phyloP scores from a whole-genome alignment of 2,888 invertebrate species.

The Dryomyza anilis region DNA sequence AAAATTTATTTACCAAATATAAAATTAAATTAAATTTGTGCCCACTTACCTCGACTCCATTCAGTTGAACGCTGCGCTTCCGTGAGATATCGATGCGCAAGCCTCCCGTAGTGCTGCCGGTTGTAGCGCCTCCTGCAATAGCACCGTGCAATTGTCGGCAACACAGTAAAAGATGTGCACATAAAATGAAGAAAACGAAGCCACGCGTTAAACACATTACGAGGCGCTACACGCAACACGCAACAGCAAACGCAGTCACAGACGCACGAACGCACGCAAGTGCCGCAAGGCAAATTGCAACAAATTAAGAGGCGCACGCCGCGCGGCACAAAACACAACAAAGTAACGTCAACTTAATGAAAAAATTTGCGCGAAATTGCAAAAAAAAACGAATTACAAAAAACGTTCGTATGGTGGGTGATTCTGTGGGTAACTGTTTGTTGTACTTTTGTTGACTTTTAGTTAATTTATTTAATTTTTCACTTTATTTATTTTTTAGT shows the following conservation, averaged over 20 bases:
- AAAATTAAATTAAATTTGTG: constrained; percentile 4
- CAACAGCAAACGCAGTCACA: background rate
- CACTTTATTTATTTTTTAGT: constrained; percentile 13
- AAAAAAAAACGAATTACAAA: too few relatives aligned
- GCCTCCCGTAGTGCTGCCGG: background rate
- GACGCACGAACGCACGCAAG: background rate
- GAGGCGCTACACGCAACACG: constrained; percentile 2
- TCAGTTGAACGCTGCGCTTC: constrained; percentile 51
- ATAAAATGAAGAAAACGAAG: constrained; percentile 42
- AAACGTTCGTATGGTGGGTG: too few relatives aligned
- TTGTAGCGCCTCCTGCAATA: constrained; percentile 7
- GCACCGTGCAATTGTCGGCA: constrained; percentile 40
- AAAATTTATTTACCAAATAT: too few relatives aligned
- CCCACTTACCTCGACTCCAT: constrained; percentile 59
- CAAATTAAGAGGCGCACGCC: background rate
- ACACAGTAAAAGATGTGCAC: constrained; percentile 35
- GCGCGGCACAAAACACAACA: too few relatives aligned
- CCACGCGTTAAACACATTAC: constrained; percentile 41
- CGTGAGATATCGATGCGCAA: constrained; percentile 56
- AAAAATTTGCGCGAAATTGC: too few relatives aligned
- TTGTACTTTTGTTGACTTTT: background rate
- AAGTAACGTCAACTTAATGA: too few relatives aligned
- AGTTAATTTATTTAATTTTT: background rate
- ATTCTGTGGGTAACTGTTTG: too few relatives aligned
- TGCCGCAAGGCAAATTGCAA: background rate